These are phyloP conservation scores for Watersipora subatra DNA, from an alignment of 1,140 invertebrate species.

Conservation along the genomic window DNA sequence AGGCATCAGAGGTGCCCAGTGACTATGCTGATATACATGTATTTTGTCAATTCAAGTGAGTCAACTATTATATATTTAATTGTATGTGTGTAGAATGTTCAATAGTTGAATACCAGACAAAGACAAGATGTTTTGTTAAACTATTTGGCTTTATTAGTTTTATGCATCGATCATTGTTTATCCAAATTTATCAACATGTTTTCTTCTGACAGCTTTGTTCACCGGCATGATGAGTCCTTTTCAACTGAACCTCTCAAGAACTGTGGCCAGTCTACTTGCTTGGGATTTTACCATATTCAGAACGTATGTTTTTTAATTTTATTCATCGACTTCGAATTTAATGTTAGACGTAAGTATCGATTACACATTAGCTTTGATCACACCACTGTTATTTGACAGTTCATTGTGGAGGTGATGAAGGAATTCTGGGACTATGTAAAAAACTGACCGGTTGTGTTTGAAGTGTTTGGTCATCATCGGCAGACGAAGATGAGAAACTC, in stretches of 20 bases:
- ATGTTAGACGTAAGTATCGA: neutral
- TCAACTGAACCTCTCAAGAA: constrained; percentile 97
- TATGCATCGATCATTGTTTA: too few relatives aligned
- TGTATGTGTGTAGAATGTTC: too few relatives aligned
- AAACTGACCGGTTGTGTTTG: constrained; percentile 92
- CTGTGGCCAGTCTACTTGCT: constrained; percentile 71
- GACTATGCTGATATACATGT: constrained; percentile 98
- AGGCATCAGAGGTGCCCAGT: constrained; percentile 81
- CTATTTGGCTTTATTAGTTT: too few relatives aligned
- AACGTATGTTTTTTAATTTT: too few relatives aligned
- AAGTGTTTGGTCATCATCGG: constrained; percentile 96
- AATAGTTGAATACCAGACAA: too few relatives aligned
- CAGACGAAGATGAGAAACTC: neutral
- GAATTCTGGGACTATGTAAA: constrained; percentile 95
- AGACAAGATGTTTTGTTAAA: constrained; percentile 20
- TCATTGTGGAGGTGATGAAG: constrained; percentile 86
- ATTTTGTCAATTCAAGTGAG: constrained; percentile 98
- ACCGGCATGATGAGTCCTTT: constrained; percentile 95
- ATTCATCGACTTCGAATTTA: too few relatives aligned
- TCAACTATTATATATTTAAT: too few relatives aligned
- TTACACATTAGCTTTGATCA: constrained; percentile 6
- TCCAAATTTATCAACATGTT: too few relatives aligned
- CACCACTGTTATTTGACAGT: constrained; percentile 53
- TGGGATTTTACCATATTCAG: constrained; percentile 95
- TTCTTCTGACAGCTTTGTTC: constrained; percentile 96